phyloP scores from a whole-genome alignment of 64 coral and sea anemone genomes.

The Montipora sp. region DNA sequence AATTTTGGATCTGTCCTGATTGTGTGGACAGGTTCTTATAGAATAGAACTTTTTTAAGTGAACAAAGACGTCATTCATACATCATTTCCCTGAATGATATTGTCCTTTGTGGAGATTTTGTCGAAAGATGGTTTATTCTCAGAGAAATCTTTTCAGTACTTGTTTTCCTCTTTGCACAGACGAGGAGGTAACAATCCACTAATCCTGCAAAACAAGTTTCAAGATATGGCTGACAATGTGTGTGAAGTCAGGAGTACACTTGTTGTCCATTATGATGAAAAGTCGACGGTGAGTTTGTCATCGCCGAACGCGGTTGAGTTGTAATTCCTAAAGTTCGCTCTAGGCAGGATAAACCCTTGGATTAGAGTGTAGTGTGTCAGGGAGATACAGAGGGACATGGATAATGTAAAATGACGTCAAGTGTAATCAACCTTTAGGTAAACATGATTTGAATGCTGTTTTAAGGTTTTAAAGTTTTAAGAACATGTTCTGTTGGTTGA shows the following conservation, averaged over 20 bases:
- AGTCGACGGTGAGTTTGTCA: slow-evolving; percentile 51
- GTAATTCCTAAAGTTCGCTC: not conserved
- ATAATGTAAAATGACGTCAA: too few species aligned
- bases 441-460: not conserved
- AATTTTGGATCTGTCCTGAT: too few species aligned
- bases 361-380: too few species aligned
- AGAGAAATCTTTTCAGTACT: not conserved
- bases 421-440: too few species aligned
- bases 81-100: too few species aligned
- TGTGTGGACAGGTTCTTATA: too few species aligned
- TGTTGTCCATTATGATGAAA: slow-evolving; percentile 35
- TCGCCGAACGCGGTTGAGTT: not conserved
- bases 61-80: too few species aligned
- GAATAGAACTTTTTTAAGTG: too few species aligned
- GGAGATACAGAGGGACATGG: too few species aligned
- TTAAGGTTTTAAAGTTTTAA: not conserved
- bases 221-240: slow-evolving; percentile 60
- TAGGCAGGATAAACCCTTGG: too few species aligned
- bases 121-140: not conserved
- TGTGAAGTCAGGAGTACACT: slow-evolving; percentile 32
- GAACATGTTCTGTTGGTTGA: not conserved
- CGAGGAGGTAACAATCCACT: not conserved
- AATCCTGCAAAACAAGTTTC: slow-evolving; percentile 26
- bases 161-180: not conserved
- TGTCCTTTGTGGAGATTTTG: not conserved